Base-by-base conservation (phyloP, 2,797 vertebrate species). In the Hemitrygon akajei region DNA sequence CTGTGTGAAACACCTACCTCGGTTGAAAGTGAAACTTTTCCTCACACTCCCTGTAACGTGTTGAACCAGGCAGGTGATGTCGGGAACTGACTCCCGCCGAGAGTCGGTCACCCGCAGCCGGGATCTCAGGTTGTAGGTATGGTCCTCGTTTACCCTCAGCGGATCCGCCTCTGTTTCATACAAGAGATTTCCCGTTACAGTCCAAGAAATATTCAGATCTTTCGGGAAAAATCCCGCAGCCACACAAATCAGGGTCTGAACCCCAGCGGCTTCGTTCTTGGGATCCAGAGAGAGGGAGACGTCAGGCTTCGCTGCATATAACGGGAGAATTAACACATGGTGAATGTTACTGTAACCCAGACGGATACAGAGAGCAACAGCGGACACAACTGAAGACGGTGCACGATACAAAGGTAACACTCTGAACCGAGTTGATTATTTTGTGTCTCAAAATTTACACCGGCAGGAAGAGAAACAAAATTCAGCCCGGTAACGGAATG, bases 161-260 rank as follows among this genome's bases (percentile, higher is more conserved):
- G 40, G 73, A 0, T 11, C 69, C 37, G 40, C 34, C 30, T 93
- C 91, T 7, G 25, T 75, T 47, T 93, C 66, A n/a, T 56, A 30
- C 20, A 37, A 56, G 3, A 75, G 69, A 56, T n/a, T 12, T 27
- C 71, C 91, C 91, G 12, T 14, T 16, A 93, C 71, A 47, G 47
- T 56, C 91, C 91, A 93, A 27, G 91, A 93, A 30, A 93, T 56
- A 12, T 30, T 93, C 91, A 93, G 71, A 56, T 56, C 40, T 16
- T 71, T 76, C 27, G 91, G 91, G 25, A 75, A 73, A 56, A 93
- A 93, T 58, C 91, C 71, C 40, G 37, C 25, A 0, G 91, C 91
- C 71, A 75, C 73, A 93, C 91, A 93, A 73, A 1, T 93, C 91
- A 93, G 91, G 12, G 25, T n/a, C 71, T 9, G 91, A 56, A 56